phyloP scores from a whole-genome alignment of 2,888 invertebrate genomes.

The Cryptophagus acutangulus region DNA sequence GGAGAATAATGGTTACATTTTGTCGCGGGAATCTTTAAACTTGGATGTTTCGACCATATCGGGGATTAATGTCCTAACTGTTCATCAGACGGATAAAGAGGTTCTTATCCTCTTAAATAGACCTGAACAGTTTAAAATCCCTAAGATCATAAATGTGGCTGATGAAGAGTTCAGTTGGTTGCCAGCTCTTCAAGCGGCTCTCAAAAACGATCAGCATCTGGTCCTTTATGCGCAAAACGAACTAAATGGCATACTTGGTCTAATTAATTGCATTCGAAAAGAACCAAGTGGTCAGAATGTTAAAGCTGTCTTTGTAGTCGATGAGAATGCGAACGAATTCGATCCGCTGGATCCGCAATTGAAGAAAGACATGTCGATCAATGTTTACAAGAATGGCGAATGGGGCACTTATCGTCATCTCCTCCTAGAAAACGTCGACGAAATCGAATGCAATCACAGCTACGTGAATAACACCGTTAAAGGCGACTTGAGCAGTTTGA shows the following conservation, averaged over 20 bases:
- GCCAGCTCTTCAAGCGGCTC: slow-evolving; percentile 43
- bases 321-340: slow-evolving; percentile 59
- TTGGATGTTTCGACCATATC: too few relatives aligned
- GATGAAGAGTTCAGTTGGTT: slow-evolving; percentile 53
- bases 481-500: slow-evolving; percentile 81
- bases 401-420: slow-evolving; percentile 78
- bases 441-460: slow-evolving; percentile 58
- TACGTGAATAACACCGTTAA: slow-evolving; percentile 71
- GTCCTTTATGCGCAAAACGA: slow-evolving; percentile 62
- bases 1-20: slow-evolving; percentile 53
- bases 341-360: slow-evolving; percentile 61
- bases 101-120: slow-evolving; percentile 53
- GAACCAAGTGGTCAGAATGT: slow-evolving; percentile 52
- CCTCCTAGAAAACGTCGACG: slow-evolving; percentile 53
- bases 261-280: slow-evolving; percentile 63
- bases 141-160: slow-evolving; percentile 47
- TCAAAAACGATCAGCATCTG: slow-evolving; percentile 51
- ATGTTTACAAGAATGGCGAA: slow-evolving; percentile 61
- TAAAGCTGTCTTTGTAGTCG: slow-evolving; percentile 55
- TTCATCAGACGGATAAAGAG: slow-evolving; percentile 52
- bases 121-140: slow-evolving; percentile 48
- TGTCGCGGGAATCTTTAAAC: slow-evolving; percentile 55
- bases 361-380: slow-evolving; percentile 70
- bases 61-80: slow-evolving; percentile 47
- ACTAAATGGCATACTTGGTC: slow-evolving; percentile 74